phyloP scores from a whole-genome alignment of 2,113 vertebrate species.

The Gulo gulo region DNA sequence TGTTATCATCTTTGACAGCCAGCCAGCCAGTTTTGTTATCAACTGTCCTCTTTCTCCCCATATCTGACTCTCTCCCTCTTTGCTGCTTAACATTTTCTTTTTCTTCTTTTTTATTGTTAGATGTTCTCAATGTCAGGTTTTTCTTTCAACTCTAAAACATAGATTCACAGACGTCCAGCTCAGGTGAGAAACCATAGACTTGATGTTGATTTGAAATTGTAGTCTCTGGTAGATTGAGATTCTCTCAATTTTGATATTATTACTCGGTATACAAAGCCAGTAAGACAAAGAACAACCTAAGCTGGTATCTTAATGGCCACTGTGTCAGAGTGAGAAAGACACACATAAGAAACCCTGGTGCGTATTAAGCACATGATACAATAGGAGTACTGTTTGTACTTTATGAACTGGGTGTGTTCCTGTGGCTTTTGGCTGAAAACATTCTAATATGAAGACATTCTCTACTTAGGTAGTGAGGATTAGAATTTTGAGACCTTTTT shows the following conservation, averaged over 20 bases:
- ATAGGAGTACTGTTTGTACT: neutral
- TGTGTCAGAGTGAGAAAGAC: neutral
- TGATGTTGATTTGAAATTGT: neutral
- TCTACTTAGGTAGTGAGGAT: neutral
- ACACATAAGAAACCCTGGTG: neutral
- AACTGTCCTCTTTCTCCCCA: neutral
- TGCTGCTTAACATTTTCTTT: neutral
- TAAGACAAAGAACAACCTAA: neutral
- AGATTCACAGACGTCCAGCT: neutral
- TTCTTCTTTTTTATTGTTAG: neutral
- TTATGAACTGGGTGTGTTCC: neutral
- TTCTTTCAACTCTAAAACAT: neutral
- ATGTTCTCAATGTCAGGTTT: neutral
- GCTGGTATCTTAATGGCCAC: neutral
- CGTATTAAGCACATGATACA: neutral
- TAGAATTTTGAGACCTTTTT: slow-evolving; percentile 8
- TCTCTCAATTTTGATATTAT: neutral
- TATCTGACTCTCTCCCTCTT: neutral
- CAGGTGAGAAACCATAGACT: neutral
- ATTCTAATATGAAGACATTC: neutral
- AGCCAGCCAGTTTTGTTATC: slow-evolving; percentile 59
- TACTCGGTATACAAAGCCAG: neutral
- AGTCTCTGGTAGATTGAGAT: neutral
- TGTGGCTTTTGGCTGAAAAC: neutral
- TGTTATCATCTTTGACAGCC: slow-evolving; percentile 53